Percentiles rank a stretch among this genome's conserved stretches.
phyloP scores from a whole-genome alignment of 2,113 vertebrate genomes.

The Peromyscus leucopus region DNA sequence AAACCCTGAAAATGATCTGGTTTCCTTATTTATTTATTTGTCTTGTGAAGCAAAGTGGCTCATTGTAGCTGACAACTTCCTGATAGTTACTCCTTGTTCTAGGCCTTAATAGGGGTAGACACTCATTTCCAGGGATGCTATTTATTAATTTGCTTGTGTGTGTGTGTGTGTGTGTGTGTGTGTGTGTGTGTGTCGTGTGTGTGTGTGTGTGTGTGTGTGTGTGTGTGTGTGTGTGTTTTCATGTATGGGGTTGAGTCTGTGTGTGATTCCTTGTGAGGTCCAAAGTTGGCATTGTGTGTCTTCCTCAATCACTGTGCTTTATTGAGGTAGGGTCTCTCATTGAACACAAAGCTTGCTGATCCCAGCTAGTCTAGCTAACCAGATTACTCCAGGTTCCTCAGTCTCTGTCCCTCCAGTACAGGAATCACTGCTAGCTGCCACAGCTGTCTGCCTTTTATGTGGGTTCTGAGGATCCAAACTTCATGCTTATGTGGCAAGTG shows the following conservation, averaged over 20 bases:
- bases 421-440: not conserved
- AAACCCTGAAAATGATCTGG: slow-evolving; percentile 59
- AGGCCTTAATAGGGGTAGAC: not conserved
- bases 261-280: not conserved
- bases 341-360: not conserved
- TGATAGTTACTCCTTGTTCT: not conserved
- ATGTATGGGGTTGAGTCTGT: not conserved
- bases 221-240: not conserved
- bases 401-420: not conserved
- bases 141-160: not conserved
- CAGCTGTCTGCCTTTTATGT: not conserved
- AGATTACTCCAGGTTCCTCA: not conserved
- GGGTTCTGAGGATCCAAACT: not conserved
- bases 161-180: not conserved
- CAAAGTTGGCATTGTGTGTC: not conserved
- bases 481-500: not conserved
- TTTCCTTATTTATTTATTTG: not conserved
- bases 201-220: not conserved
- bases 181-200: not conserved
- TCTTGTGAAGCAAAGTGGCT: not conserved
- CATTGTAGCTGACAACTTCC: not conserved
- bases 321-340: not conserved
- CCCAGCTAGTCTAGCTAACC: not conserved
- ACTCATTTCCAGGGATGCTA: not conserved
- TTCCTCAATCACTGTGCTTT: not conserved